phyloP scores from a whole-genome alignment of 2,888 invertebrate genomes.

The Agriopis aurantiaria region DNA sequence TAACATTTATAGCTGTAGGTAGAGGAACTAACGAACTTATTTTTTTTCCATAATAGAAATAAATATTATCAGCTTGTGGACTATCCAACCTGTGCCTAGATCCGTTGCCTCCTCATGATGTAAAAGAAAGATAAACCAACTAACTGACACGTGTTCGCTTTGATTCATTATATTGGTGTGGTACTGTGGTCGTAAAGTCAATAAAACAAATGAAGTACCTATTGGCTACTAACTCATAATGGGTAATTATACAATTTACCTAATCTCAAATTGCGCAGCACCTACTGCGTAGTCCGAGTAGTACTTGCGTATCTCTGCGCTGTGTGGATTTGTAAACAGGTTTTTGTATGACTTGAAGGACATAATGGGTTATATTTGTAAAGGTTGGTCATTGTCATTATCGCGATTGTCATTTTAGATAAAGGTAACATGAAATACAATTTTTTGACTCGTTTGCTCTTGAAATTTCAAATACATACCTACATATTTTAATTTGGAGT shows the following conservation, averaged over 20 bases:
- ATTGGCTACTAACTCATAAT: constrained; percentile 22
- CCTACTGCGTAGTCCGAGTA: constrained; percentile 56
- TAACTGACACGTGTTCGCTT: too few species aligned
- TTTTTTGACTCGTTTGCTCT: neutral
- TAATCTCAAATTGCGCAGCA: constrained; percentile 47
- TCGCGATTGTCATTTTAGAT: constrained; percentile 9
- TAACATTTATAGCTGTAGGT: too few species aligned
- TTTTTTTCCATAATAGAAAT: too few species aligned
- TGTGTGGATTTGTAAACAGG: constrained; percentile 53
- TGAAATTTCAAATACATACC: neutral
- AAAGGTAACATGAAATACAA: constrained; percentile 6
- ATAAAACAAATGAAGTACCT: constrained; percentile 15
- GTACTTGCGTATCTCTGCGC: constrained; percentile 43
- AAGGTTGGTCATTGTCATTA: constrained; percentile 36
- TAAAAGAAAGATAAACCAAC: too few species aligned
- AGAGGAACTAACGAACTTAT: too few species aligned
- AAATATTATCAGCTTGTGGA: neutral
- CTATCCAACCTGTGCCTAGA: neutral
- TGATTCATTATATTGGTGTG: neutral
- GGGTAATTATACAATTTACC: constrained; percentile 33
- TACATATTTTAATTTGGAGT: too few species aligned
- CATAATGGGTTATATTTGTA: constrained; percentile 44
- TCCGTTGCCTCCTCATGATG: too few species aligned
- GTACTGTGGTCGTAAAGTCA: too few species aligned
- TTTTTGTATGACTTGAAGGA: constrained; percentile 62